A percentile compares a stretch with the other conserved stretches of the same genome.
These are phyloP conservation scores for Oxyscelio sp. DNA, from an alignment of 2,888 invertebrate species.

Conservation along the genomic window DNA sequence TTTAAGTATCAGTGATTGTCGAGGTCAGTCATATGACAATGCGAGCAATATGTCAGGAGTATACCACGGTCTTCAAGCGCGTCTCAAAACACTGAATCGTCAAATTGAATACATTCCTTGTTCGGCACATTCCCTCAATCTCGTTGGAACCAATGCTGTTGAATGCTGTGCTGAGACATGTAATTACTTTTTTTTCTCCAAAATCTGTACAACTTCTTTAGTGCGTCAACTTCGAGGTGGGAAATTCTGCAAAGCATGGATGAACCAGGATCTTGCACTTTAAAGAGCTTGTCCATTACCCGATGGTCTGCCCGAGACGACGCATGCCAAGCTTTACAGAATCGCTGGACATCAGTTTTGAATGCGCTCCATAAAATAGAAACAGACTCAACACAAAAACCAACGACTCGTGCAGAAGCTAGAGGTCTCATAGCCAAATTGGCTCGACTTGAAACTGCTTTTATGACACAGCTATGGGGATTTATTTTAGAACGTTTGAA, in stretches of 20 bases:
- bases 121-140: slow-evolving; percentile 74
- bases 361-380: slow-evolving; percentile 27
- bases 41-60: slow-evolving; percentile 36
- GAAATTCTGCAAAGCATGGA: slow-evolving; percentile 33
- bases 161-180: slow-evolving; percentile 74
- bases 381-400: slow-evolving; percentile 12
- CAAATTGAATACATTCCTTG: neutral
- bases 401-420: slow-evolving; percentile 9
- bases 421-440: slow-evolving; percentile 19
- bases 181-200: slow-evolving; percentile 76
- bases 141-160: slow-evolving; percentile 76
- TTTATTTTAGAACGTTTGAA: slow-evolving; percentile 40
- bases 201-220: slow-evolving; percentile 78
- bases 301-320: slow-evolving; percentile 53
- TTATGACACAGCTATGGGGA: slow-evolving; percentile 30
- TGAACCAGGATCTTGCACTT: neutral
- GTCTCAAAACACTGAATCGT: neutral
- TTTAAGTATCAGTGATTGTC: slow-evolving; percentile 26
- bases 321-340: slow-evolving; percentile 21
- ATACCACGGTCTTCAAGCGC: slow-evolving; percentile 72
- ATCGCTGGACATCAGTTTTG: slow-evolving; percentile 10
- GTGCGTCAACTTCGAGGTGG: slow-evolving; percentile 77
- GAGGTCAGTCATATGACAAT: slow-evolving; percentile 51
- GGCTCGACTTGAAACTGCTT: slow-evolving; percentile 30
- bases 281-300: slow-evolving; percentile 49